Evolutionary conservation across 1,140 invertebrate species (phyloP).

Genomic region (Heliconius nattereri): DNA sequence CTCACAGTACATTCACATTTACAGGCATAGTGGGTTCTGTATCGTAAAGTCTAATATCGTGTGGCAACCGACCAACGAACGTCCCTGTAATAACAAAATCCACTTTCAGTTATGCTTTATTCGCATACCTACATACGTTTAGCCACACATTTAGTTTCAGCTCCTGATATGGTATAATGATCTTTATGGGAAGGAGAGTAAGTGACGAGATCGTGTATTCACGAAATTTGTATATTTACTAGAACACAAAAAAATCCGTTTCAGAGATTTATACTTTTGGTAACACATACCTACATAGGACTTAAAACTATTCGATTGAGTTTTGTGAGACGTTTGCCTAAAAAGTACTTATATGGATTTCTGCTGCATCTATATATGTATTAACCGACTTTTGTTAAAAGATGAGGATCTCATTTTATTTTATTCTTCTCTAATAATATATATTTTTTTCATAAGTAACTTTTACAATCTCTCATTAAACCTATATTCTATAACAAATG

Average conservation of each 20-base stretch:
- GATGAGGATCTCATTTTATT: no score
- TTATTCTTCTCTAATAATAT: no score
- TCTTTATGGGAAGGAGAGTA: neutral
- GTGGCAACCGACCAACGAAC: constrained; percentile 50
- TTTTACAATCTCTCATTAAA: no score
- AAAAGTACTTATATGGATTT: no score
- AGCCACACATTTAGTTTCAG: constrained; percentile 26
- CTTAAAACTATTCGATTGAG: neutral
- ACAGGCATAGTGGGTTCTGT: constrained; percentile 28
- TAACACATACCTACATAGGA: neutral
- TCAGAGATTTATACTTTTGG: constrained; percentile 11
- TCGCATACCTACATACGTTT: constrained; percentile 38
- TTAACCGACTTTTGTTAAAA: no score
- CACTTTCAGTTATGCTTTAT: constrained; percentile 55
- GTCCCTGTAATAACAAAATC: constrained; percentile 55
- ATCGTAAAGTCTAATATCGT: constrained; percentile 45
- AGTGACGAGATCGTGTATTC: neutral
- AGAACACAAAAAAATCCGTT: constrained; percentile 18
- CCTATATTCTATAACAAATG: no score
- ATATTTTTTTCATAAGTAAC: no score
- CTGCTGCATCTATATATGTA: no score
- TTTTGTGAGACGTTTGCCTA: no score
- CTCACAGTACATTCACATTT: constrained; percentile 46
- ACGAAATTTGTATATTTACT: constrained; percentile 13
- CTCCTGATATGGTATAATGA: neutral